Conservation (phyloP, 2,113 vertebrate genomes). For the Colinus virginianus region DNA sequence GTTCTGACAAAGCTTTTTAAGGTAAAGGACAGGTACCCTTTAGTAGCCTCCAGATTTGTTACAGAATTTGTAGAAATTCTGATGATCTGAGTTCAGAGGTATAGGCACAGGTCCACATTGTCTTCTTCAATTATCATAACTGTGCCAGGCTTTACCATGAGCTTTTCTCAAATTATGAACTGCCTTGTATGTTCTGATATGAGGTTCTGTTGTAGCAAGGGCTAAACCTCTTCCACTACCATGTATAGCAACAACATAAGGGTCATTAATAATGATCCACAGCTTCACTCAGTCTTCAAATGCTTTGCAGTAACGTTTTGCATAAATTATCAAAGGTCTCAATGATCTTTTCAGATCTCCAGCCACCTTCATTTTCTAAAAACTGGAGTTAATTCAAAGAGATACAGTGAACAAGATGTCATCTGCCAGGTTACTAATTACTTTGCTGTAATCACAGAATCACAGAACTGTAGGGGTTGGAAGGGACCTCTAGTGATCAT, state of each 20-base stretch:
- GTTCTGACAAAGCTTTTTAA: conserved; percentile 85
- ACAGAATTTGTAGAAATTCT: conserved; percentile 67
- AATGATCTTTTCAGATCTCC: conserved; percentile 71
- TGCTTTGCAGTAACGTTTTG: conserved; percentile 83
- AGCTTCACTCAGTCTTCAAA: conserved; percentile 84
- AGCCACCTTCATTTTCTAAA: conserved; percentile 82
- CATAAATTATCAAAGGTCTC: conserved; percentile 79
- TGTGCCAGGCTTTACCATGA: conserved; percentile 83
- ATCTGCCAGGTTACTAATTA: conserved; percentile 79
- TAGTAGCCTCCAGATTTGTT: conserved; percentile 71
- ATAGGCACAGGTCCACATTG: conserved; percentile 77
- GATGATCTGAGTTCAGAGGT: conserved; percentile 78
- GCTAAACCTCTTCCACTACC: conserved; percentile 75
- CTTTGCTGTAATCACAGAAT: conserved; percentile 76
- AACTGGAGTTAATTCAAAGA: conserved; percentile 83
- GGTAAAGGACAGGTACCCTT: conserved; percentile 75
- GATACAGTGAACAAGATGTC: conserved; percentile 75
- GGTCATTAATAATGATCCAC: conserved; percentile 87
- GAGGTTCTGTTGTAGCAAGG: conserved; percentile 74
- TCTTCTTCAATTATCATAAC: conserved; percentile 77
- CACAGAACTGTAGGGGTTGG: too few relatives aligned
- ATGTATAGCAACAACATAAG: conserved; percentile 70
- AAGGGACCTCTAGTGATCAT: too few relatives aligned
- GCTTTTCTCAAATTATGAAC: conserved; percentile 83
- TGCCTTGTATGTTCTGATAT: conserved; percentile 77